Percentiles rank a stretch among this genome's conserved stretches.
phyloP scores from a whole-genome alignment of 2,797 vertebrate genomes.

The Synaphobranchus kaupii region DNA sequence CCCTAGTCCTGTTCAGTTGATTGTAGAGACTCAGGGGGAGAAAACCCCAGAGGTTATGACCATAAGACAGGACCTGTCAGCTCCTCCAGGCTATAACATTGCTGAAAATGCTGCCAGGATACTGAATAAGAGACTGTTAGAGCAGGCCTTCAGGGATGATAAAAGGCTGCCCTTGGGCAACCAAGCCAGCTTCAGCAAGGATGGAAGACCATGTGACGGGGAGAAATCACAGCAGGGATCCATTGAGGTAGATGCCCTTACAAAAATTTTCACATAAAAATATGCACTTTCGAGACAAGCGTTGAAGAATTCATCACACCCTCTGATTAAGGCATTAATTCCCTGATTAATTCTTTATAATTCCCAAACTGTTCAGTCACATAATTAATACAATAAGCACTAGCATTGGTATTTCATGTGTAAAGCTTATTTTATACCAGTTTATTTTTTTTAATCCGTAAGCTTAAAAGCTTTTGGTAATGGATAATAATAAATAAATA shows the following conservation, averaged over 20 bases:
- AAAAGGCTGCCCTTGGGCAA: constrained; percentile 70
- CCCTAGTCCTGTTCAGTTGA: constrained; percentile 87
- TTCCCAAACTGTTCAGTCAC: neutral
- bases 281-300: neutral
- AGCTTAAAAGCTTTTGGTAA: neutral
- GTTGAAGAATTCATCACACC: constrained; percentile 21
- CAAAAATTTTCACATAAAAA: constrained; percentile 48
- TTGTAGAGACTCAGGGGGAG: constrained; percentile 81
- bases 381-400: neutral
- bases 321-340: neutral
- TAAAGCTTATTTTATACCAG: neutral
- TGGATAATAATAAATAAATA: neutral
- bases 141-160: constrained; percentile 89
- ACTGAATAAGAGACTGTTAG: constrained; percentile 92
- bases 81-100: constrained; percentile 89
- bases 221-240: constrained; percentile 80
- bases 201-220: constrained; percentile 75
- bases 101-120: constrained; percentile 89
- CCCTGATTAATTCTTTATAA: neutral
- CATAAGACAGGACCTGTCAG: constrained; percentile 88
- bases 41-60: constrained; percentile 80
- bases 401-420: neutral
- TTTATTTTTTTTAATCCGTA: neutral
- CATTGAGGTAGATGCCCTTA: constrained; percentile 87
- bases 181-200: constrained; percentile 65